Percentiles rank a stretch among this genome's conserved stretches.
phyloP scores from a whole-genome alignment of 92 coral and sea anemone species.

The Anthopleura xanthogrammica region DNA sequence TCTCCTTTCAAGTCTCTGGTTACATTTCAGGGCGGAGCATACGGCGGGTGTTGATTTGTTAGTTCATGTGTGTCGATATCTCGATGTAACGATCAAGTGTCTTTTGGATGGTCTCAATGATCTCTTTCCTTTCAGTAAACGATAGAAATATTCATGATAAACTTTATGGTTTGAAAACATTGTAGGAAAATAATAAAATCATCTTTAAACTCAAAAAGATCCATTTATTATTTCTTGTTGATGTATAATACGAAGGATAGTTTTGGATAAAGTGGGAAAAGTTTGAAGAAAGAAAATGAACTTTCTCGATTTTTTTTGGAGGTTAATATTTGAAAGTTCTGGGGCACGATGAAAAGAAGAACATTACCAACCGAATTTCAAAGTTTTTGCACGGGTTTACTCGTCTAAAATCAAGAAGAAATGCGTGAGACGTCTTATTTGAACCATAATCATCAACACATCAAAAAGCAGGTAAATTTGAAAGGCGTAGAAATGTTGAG shows the following conservation, averaged over 20 bases:
- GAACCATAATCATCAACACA: neutral
- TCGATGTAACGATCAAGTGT: neutral
- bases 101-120: neutral
- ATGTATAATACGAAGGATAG: no score
- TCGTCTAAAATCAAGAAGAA: neutral
- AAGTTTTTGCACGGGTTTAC: neutral
- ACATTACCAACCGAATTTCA: no score
- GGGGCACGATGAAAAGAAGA: no score
- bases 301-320: no score
- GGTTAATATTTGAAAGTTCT: no score
- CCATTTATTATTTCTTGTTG: no score
- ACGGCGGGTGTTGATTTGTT: neutral
- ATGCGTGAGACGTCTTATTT: slow-evolving; percentile 3
- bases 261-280: no score
- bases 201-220: no score
- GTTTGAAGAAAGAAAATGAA: no score
- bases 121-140: neutral
- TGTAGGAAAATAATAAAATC: neutral
- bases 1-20: neutral
- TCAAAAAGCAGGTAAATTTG: neutral
- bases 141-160: neutral
- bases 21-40: slow-evolving; percentile 20
- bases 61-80: neutral
- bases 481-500: neutral
- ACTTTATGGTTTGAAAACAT: no score